Conservation (phyloP, 2,797 vertebrate genomes). For the Eleutherodactylus coqui region DNA sequence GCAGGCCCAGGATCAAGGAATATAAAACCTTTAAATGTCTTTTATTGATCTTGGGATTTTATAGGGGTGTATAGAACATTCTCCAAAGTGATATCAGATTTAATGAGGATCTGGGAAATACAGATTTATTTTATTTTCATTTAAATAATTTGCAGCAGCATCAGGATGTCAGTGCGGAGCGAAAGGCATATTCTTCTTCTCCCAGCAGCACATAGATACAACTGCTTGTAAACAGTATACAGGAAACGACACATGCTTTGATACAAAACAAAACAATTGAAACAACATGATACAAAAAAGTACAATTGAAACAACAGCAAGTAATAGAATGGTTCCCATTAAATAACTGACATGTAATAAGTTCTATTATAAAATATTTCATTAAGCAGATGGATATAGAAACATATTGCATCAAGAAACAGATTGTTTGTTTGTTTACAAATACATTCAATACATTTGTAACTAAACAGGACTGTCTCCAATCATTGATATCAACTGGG, state of each 20-base stretch:
- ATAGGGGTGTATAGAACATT: conserved; percentile 58
- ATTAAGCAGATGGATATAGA: too few species aligned
- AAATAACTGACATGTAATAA: not conserved
- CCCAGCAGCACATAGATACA: not conserved
- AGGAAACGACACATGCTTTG: too few species aligned
- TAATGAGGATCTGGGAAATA: conserved; percentile 62
- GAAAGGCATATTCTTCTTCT: not conserved
- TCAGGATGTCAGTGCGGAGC: not conserved
- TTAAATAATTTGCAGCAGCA: conserved; percentile 47
- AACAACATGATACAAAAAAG: not conserved
- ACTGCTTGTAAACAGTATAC: not conserved
- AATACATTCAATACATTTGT: too few species aligned
- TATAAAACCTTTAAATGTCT: conserved; percentile 62
- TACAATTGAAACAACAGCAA: too few species aligned
- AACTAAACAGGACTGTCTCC: too few species aligned
- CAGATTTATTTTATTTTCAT: conserved; percentile 54
- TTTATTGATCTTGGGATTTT: conserved; percentile 60
- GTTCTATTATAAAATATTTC: not conserved
- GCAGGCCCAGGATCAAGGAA: conserved; percentile 53
- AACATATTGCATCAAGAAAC: not conserved
- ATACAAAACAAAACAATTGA: not conserved
- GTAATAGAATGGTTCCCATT: not conserved
- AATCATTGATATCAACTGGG: too few species aligned
- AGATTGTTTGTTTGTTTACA: too few species aligned
- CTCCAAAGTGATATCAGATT: conserved; percentile 63